A percentile compares a stretch with the other conserved stretches of the same genome.
These are phyloP conservation scores for Vanacampus margaritifer DNA, from an alignment of 2,113 vertebrate species.

Conservation along the genomic window DNA sequence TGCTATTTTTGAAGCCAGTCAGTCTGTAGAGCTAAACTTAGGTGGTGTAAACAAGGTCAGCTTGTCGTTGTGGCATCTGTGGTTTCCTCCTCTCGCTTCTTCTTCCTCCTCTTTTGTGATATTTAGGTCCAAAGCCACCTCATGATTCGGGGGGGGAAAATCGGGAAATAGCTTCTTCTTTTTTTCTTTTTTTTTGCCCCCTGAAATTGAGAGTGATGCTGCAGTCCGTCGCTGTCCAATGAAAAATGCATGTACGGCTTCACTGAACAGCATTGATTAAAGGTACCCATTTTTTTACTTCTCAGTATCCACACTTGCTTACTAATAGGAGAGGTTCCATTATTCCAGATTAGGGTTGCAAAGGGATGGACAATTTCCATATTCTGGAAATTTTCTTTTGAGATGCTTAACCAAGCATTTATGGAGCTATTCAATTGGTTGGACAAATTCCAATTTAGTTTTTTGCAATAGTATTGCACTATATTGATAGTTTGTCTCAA, in stretches of 20 bases:
- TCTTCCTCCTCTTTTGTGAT: conserved; percentile 37
- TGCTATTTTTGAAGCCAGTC: conserved; percentile 75
- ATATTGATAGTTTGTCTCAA: too few relatives aligned
- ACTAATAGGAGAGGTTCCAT: too few relatives aligned
- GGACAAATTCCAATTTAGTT: too few relatives aligned
- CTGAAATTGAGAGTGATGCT: conserved; percentile 13
- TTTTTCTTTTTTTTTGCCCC: not conserved
- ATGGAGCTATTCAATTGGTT: too few relatives aligned
- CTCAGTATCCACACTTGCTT: too few relatives aligned
- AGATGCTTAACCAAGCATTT: too few relatives aligned
- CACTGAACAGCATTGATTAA: not conserved
- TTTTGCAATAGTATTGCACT: too few relatives aligned
- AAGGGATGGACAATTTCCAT: conserved; percentile 11
- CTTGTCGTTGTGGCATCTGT: conserved; percentile 70
- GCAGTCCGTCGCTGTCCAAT: not conserved
- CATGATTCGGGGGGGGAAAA: conserved; percentile 29
- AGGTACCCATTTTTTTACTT: not conserved
- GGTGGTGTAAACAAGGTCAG: conserved; percentile 75
- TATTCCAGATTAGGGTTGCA: not conserved
- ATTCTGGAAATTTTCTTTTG: not conserved
- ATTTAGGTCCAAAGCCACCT: conserved; percentile 52
- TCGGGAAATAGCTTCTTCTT: too few relatives aligned
- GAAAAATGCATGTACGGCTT: not conserved
- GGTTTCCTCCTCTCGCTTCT: conserved; percentile 59
- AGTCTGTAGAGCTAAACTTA: conserved; percentile 75